Base-by-base conservation (phyloP, 2,888 invertebrate genomes). In the Tinea semifulvella region DNA sequence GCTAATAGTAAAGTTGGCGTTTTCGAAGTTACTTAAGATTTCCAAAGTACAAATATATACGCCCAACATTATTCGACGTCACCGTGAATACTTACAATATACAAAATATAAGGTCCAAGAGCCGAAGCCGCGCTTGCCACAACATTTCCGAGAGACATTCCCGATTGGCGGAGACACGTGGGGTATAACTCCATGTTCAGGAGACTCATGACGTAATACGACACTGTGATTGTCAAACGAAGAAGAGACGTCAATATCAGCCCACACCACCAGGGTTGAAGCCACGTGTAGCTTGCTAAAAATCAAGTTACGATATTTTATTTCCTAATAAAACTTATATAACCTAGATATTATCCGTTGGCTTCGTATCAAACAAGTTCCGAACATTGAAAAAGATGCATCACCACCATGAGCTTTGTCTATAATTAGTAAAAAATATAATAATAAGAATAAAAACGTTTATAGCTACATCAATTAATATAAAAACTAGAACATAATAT, bases 141-240 rank as follows among this genome's bases (percentile, higher is more conserved):
- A 25, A 87, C 76, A 44, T 81, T 79, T 20, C 86, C 84, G 46
- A 88, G 57, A 1, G 87, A 83, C 52, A 85, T 80, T 43, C 88
- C 88, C 5, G 87, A 84, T 56, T 88, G 86, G 16, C 89, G 69
- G 22, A 88, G 66, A 52, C 85, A 85, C 0, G 88, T 88, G 10
- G 88, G 88, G 60, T 86, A 88, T 14, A 87, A 71, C 63, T 89
- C 88, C 60, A 88, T 80, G 46, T 84, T 83, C 49, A 88, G 83
- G 44, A 88, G 65, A 55, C 82, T 84, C 18, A 83, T 81, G 13
- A 83, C 72, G 53, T 85, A 85, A 58, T 84, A 86, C 4, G 83
- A 72, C 17, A 85, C 57, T 2, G 84, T 83, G 45, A 83, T 71
- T 17, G 73, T 67, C 50, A 85, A 71, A 58, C 85, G 84, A 46